Percentiles rank a stretch among this genome's conserved stretches.
Evolutionary conservation across 2,888 invertebrate species (phyloP).

Genomic region (Spilosoma lubricipeda): DNA sequence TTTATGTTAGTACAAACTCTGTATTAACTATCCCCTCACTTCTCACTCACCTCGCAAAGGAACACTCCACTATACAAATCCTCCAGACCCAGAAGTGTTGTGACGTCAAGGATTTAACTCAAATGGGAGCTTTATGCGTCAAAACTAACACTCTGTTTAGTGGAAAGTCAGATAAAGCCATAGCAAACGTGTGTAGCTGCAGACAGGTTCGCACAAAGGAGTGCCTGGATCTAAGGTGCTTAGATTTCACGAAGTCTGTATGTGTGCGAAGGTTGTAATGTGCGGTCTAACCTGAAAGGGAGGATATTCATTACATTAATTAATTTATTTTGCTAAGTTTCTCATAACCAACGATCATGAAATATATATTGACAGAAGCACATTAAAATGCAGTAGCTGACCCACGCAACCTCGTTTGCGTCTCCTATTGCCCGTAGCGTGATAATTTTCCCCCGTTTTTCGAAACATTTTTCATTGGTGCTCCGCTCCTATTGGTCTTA

Average conservation of each 20-base stretch:
- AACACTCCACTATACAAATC: constrained; percentile 1
- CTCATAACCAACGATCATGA: neutral
- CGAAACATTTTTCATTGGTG: too few relatives aligned
- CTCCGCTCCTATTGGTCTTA: too few relatives aligned
- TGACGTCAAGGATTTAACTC: neutral
- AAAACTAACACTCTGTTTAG: neutral
- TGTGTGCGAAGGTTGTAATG: neutral
- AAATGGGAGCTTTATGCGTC: constrained; percentile 11
- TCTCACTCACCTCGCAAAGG: neutral
- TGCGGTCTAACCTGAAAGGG: neutral
- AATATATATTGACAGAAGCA: neutral
- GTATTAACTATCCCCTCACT: neutral
- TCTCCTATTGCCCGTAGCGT: too few relatives aligned
- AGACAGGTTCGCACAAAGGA: constrained; percentile 11
- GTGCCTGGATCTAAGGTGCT: neutral
- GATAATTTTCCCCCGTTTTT: too few relatives aligned
- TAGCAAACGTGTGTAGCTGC: neutral
- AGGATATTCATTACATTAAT: neutral
- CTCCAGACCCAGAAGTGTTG: neutral
- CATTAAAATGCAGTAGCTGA: too few relatives aligned
- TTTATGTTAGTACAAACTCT: neutral
- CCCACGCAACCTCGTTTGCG: too few relatives aligned
- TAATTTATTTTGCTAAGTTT: neutral
- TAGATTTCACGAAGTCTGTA: neutral
- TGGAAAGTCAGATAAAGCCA: constrained; percentile 1